Evolutionary conservation across 2,797 vertebrate species (phyloP).

Genomic region (Eupleurogrammus muticus): DNA sequence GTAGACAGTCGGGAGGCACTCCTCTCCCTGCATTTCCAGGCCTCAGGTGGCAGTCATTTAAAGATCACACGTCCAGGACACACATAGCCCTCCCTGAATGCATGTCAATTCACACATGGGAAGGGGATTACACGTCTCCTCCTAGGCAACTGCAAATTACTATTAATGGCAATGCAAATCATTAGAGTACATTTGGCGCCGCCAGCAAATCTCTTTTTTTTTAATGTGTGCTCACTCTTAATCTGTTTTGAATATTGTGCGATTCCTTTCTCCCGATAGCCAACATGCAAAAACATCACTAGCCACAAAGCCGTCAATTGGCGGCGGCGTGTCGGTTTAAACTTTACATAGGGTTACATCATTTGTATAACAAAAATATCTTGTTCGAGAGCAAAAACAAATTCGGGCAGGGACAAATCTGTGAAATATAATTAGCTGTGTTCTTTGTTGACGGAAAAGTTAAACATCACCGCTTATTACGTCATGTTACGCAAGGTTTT

Average conservation of each 20-base stretch:
- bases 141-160: slow-evolving; percentile 81
- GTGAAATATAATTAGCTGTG: slow-evolving; percentile 62
- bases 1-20: slow-evolving; percentile 66
- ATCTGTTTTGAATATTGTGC: slow-evolving; percentile 74
- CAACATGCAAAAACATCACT: slow-evolving; percentile 56
- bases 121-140: slow-evolving; percentile 81
- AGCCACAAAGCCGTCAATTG: slow-evolving; percentile 68
- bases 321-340: slow-evolving; percentile 64
- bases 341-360: slow-evolving; percentile 73
- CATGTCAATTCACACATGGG: slow-evolving; percentile 85
- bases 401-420: slow-evolving; percentile 41
- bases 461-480: slow-evolving; percentile 48
- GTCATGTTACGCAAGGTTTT: slow-evolving; percentile 31
- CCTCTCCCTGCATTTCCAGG: slow-evolving; percentile 70
- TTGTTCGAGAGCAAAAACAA: slow-evolving; percentile 48
- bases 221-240: slow-evolving; percentile 71
- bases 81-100: slow-evolving; percentile 73
- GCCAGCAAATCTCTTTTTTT: slow-evolving; percentile 64
- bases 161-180: slow-evolving; percentile 85
- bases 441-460: slow-evolving; percentile 66
- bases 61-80: slow-evolving; percentile 86
- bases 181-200: slow-evolving; percentile 76
- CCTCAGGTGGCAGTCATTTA: slow-evolving; percentile 88
- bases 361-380: slow-evolving; percentile 56
- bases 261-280: slow-evolving; percentile 56